Percentiles rank a stretch among this genome's conserved stretches.
These are phyloP conservation scores for Pachliopta kotzebuea DNA, from an alignment of 2,888 invertebrate species.

Conservation along the genomic window DNA sequence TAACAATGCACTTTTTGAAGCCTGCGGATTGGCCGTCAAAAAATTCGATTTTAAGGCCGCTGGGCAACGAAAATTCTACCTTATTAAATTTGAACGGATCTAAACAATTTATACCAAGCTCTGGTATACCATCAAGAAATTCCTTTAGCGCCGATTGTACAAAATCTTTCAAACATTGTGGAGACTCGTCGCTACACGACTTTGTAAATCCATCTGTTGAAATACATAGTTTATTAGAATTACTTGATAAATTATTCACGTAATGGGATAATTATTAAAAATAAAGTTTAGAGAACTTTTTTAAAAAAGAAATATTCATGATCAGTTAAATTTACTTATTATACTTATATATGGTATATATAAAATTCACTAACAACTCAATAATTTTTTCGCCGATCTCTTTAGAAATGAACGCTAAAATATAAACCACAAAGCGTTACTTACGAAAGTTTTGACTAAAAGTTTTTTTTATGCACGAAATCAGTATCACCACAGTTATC, in stretches of 20 bases:
- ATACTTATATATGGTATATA: no score
- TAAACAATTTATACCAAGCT: conserved; percentile 44
- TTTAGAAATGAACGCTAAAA: neutral
- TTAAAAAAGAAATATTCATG: no score
- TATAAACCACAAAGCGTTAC: neutral
- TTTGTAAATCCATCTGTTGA: conserved; percentile 16
- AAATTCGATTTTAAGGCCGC: conserved; percentile 46
- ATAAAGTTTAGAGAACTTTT: no score
- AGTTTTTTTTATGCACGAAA: conserved; percentile 5
- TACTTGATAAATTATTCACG: neutral
- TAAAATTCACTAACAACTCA: no score
- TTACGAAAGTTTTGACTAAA: conserved; percentile 10
- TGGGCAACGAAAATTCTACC: conserved; percentile 46
- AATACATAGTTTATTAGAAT: neutral
- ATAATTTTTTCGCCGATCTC: neutral
- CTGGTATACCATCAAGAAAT: conserved; percentile 47
- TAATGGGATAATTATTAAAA: no score
- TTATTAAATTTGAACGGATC: conserved; percentile 52
- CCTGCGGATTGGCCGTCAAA: conserved; percentile 47
- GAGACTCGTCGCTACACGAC: conserved; percentile 8
- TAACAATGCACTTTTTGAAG: conserved; percentile 49
- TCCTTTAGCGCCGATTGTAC: conserved; percentile 44
- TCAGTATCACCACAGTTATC: neutral
- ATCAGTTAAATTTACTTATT: no score
- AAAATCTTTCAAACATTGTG: conserved; percentile 38